Base-by-base conservation (phyloP, 2,888 invertebrate species). In the Agonum fuliginosum region DNA sequence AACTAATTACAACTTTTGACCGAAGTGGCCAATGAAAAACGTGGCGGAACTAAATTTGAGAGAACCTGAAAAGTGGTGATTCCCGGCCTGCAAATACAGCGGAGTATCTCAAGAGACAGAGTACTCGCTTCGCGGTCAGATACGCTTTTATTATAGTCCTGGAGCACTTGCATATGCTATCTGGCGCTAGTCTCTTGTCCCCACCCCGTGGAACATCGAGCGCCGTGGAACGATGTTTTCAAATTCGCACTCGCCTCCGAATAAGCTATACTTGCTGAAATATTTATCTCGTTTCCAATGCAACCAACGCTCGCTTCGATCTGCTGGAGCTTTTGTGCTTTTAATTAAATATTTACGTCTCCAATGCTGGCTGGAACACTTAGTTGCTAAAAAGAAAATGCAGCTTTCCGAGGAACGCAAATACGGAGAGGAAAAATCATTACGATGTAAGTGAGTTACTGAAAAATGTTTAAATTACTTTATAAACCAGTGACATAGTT, bases 291-390 rank as follows among this genome's bases (percentile, higher is more conserved):
- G 34, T 19, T 62, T 41, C 67, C 67, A 22, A 67, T 67, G 67
- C 37, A 41, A 20, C 27, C n/a, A 43, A 6, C 43, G 14, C n/a
- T n/a, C 19, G 37, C 20, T 67, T 67, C 41, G 67, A 17, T 67
- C 27, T 10, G 17, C 30, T 30, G 30, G 58, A 27, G 37, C 67
- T 41, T 46, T 74, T 37, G 43, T 62, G 43, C 24, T 24, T 43
- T 74, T 74, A 74, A 65, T 74, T 74, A 74, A 74, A 74, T 74
- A 74, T 74, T 74, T 74, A 74, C 46, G 46, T 46, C 46, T 41
- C 41, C 43, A 8, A 3, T 30, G 30, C 6, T 3, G 30, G 8
- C 30, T 30, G 30, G 30, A 5, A n/a, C n/a, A 30, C 30, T 30
- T 30, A 30, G 30, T 30, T n/a, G 30, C 3, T 8, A 30, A 30